These are phyloP conservation scores for Pygoscelis antarcticus DNA, from an alignment of 2,113 vertebrate species.

Conservation along the genomic window DNA sequence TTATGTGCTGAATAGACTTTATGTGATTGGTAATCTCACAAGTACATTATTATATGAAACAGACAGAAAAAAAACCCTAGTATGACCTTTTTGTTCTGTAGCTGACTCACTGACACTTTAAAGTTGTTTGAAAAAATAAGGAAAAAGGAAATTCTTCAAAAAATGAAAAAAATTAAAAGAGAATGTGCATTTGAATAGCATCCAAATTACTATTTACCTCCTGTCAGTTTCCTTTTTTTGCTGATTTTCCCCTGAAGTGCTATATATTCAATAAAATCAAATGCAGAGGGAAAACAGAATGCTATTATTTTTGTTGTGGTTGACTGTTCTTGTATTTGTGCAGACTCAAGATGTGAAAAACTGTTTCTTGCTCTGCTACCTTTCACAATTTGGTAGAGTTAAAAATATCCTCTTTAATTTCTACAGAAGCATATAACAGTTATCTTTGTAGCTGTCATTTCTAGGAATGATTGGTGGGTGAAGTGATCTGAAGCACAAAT, in stretches of 20 bases:
- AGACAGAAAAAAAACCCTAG: background rate
- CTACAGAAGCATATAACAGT: background rate
- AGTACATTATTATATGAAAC: background rate
- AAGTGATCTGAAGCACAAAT: background rate
- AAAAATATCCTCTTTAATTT: background rate
- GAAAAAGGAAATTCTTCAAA: background rate
- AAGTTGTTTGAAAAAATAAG: background rate
- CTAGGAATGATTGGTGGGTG: background rate
- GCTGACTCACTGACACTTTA: background rate
- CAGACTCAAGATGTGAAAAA: background rate
- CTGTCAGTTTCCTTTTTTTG: background rate
- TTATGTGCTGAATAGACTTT: background rate
- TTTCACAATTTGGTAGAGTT: background rate
- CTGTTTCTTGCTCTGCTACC: background rate
- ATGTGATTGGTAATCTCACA: background rate
- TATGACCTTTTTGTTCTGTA: background rate
- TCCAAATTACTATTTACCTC: background rate
- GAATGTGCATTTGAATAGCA: background rate
- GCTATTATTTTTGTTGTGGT: background rate
- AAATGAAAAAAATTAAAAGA: background rate
- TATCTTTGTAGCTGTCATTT: background rate
- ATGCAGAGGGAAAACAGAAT: background rate
- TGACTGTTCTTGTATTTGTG: background rate
- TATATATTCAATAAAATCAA: background rate
- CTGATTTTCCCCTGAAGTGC: background rate